These are phyloP conservation scores for Amia ocellicauda DNA, from an alignment of 2,113 vertebrate genomes.

Conservation along the genomic window DNA sequence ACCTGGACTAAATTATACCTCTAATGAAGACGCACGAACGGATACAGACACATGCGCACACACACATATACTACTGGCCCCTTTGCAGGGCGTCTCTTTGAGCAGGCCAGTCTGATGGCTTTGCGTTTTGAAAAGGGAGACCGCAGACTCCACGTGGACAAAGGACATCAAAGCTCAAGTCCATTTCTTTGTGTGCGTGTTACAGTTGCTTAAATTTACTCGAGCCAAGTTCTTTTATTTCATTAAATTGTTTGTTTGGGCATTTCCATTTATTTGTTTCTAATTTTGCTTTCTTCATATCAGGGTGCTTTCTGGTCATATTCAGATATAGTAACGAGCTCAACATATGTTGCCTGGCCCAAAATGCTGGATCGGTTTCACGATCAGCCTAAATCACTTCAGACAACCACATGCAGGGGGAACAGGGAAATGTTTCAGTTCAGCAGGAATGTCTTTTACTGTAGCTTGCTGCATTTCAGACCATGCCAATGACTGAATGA, in stretches of 20 bases:
- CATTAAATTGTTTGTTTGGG: too few relatives aligned
- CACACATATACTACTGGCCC: not conserved
- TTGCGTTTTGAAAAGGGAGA: conserved; percentile 10
- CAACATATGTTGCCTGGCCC: not conserved
- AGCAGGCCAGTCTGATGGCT: not conserved
- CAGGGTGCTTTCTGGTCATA: not conserved
- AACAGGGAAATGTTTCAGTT: too few relatives aligned
- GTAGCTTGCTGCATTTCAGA: too few relatives aligned
- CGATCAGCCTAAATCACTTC: not conserved
- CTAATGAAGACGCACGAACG: conserved; percentile 7
- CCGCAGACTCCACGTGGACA: not conserved
- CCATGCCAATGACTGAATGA: too few relatives aligned
- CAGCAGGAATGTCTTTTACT: too few relatives aligned
- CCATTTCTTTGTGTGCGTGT: not conserved
- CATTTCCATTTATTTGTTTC: too few relatives aligned
- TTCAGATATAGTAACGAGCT: not conserved
- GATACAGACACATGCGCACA: too few relatives aligned
- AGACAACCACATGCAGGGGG: too few relatives aligned
- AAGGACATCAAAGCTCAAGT: not conserved
- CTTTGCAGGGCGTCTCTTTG: not conserved
- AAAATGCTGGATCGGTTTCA: not conserved
- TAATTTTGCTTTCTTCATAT: too few relatives aligned
- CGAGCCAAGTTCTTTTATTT: not conserved
- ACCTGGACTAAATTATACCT: not conserved
- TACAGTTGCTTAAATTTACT: not conserved